Evolutionary conservation across 1,140 invertebrate genomes (phyloP), one percentile per base, ranked within the genome.

Genomic region (Trypoxylus dichotomus): DNA sequence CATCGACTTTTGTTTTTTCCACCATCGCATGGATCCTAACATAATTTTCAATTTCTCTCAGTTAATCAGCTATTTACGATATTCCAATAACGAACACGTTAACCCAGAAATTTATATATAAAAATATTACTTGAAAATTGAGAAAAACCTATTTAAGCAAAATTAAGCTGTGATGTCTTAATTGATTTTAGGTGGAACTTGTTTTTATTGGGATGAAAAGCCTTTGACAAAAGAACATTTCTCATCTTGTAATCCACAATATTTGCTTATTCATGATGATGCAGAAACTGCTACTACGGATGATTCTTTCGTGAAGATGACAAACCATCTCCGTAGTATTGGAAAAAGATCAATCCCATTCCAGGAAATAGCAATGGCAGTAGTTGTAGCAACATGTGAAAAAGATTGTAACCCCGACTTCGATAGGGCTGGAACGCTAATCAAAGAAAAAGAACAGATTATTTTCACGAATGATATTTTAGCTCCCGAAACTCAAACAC

Each of bases 321-420:
- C 79, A 8, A 78, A 77, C 63, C 11, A 75, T 43, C 78, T 83
- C 25, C 80, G 75, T 29, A 81, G 80, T 54, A 25, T 78, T 13
- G 82, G 83, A 1, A 86, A 86, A 77, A 81, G 88, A 41, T 74
- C 85, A 27, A 87, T 89, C 75, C 84, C 84, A 29, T 85, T 89
- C 74, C 84, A 85, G 41, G 89, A 89, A 81, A 84, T 89, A 43
- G 88, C 88, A 5, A 83, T 87, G 76, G 87, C 89, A 60, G 86
- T 88, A 32, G 78, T 89, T 13, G 83, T 86, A 75, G 86, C 85
- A 81, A 88, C 86, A 11, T 86, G 85, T 77, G 85, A 87, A 68
- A 85, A 84, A 75, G 85, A 88, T 80, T 90, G 89, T 80, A 90
- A 90, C 81, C 87, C 88, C 5, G 78, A 76, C 19, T 83, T 80